These are phyloP conservation scores for Triplophysa rosa DNA, from an alignment of 2,113 vertebrate genomes.

Conservation along the genomic window DNA sequence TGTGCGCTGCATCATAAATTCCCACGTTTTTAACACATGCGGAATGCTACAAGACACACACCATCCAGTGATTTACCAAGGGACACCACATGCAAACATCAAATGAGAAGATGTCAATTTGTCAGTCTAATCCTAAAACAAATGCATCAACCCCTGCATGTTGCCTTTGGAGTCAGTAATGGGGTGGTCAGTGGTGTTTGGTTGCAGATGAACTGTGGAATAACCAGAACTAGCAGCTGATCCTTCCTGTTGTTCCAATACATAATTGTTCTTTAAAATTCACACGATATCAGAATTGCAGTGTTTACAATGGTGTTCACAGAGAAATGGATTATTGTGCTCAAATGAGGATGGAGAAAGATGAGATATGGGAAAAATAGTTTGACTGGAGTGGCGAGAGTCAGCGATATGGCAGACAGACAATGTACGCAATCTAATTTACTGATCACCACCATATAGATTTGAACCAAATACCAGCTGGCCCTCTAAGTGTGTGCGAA, in stretches of 20 bases:
- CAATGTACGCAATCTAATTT: conserved; percentile 48
- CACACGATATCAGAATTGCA: not conserved
- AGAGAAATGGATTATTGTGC: not conserved
- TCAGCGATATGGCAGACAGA: conserved; percentile 6
- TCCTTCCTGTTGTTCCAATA: not conserved
- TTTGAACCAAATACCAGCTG: conserved; percentile 52
- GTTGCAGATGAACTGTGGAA: not conserved
- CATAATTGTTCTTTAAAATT: not conserved
- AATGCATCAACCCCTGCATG: not conserved
- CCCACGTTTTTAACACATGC: not conserved
- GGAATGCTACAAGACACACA: not conserved
- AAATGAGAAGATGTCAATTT: not conserved
- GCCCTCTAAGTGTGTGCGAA: conserved; percentile 21
- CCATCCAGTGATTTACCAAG: not conserved
- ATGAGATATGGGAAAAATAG: not conserved
- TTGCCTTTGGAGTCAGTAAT: not conserved
- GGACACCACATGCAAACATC: not conserved
- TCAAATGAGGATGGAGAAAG: not conserved
- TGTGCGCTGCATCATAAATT: not conserved
- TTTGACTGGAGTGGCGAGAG: not conserved
- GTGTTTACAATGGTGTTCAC: not conserved
- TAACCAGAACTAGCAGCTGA: not conserved
- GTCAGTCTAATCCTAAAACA: not conserved
- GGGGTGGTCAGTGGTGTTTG: no score
- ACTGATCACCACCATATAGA: conserved; percentile 48